Base-by-base conservation (phyloP, 2,113 vertebrate genomes). In the Actenoides hombroni region DNA sequence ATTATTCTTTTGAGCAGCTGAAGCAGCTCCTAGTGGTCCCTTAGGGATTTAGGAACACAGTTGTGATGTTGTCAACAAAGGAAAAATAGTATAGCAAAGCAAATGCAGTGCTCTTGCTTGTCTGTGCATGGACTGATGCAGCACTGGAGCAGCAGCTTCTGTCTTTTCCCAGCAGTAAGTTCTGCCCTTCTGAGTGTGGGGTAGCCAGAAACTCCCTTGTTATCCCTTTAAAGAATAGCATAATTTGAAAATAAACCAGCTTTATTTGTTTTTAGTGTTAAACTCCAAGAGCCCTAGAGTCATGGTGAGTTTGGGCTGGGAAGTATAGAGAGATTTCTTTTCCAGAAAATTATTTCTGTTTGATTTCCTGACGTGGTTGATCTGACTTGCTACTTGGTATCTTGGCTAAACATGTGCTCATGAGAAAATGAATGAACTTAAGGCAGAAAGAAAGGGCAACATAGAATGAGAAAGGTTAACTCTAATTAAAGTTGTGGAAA, bases 1-100 rank as follows among this genome's bases (percentile, higher is more conserved):
- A 61, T 68, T 89, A 86, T 91, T 78, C 84, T 89, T 97, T 92
- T 89, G 85, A 97, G 83, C 44, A 44, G 64, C 79, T 96, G 74
- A 82, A 79, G 69, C 87, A 83, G 60, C 57, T 92, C 61, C 85
- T 74, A 9, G 29, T 75, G 35, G 75, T 92, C 94, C 92, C 94
- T 93, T n/a, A 24, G 83, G 92, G 54, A 6, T 25, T 79, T 51
- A 44, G 33, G 46, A 96, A 73, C 65, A 95, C n/a, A 42, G 87
- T 78, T 88, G 64, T 68, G 92, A 92, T 91, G 33, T 76, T 57
- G 24, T 87, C 83, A 90, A 90, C 81, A 81, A 59, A 96, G 95
- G 56, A 89, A 86, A 87, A 88, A 71, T 19, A 63, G 83, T 35
- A 33, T 3, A 54, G 79, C 70, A 83, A 84, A 92, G 74, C 2